Conservation (phyloP, 2,113 vertebrate genomes). For the Mormyrus iriodes region DNA sequence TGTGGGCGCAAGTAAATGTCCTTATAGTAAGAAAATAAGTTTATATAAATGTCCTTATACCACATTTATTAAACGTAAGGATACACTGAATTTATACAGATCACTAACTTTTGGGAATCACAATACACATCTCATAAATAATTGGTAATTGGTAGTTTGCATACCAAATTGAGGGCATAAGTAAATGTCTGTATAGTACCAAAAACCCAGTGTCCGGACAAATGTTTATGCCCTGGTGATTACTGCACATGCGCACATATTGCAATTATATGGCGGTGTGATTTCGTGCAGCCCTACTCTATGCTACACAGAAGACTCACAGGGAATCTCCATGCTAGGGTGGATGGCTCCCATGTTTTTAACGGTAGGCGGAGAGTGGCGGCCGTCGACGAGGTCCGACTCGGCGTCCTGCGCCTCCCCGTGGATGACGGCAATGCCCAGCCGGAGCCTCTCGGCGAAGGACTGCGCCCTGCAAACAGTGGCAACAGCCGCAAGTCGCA, state of each 20-base stretch:
- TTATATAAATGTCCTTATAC: too few species aligned
- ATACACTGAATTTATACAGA: too few species aligned
- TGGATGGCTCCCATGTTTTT: constrained; percentile 85
- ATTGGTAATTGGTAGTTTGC: too few species aligned
- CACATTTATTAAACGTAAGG: too few species aligned
- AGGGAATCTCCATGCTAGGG: constrained; percentile 88
- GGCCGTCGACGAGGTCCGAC: constrained; percentile 89
- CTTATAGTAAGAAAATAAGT: too few species aligned
- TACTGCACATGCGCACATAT: background rate
- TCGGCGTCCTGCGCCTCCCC: constrained; percentile 94
- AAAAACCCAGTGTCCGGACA: background rate
- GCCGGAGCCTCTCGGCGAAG: constrained; percentile 82
- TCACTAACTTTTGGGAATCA: too few species aligned
- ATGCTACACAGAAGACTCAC: constrained; percentile 54
- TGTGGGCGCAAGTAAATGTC: background rate
- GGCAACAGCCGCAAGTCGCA: background rate
- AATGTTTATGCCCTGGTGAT: background rate
- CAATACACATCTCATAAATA: too few species aligned
- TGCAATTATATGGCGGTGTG: background rate
- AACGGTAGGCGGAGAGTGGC: constrained; percentile 87
- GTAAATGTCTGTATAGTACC: background rate
- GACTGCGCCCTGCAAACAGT: constrained; percentile 78
- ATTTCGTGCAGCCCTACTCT: background rate
- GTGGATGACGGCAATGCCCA: constrained; percentile 91
- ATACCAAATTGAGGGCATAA: background rate